Evolutionary conservation across 2,888 invertebrate genomes (phyloP).

Genomic region (Acleris holmiana): DNA sequence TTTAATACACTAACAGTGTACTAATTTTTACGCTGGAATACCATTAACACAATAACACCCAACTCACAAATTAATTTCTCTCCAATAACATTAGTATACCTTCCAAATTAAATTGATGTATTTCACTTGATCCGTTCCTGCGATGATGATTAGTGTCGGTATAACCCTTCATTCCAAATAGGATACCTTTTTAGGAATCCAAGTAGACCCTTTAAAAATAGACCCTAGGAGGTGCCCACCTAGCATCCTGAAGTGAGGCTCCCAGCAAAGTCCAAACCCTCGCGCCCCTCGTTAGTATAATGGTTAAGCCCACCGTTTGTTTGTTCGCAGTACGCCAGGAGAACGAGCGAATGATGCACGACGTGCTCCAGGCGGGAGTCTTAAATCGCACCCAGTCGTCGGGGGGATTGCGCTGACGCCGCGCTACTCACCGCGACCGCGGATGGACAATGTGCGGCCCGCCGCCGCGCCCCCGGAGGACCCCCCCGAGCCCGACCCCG

Average conservation of each 20-base stretch:
- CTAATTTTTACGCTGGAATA: slow-evolving; percentile 29
- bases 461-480: slow-evolving; percentile 78
- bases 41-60: slow-evolving; percentile 22
- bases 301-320: slow-evolving; percentile 65
- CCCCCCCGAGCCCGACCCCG: slow-evolving; percentile 46
- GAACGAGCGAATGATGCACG: slow-evolving; percentile 93
- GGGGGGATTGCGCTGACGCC: slow-evolving; percentile 82
- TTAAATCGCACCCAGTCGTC: slow-evolving; percentile 84
- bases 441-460: slow-evolving; percentile 75
- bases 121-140: not conserved
- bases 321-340: slow-evolving; percentile 92
- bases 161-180: slow-evolving; percentile 9
- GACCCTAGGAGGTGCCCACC: slow-evolving; percentile 18
- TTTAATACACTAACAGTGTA: not conserved
- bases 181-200: slow-evolving; percentile 10
- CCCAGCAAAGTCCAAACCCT: slow-evolving; percentile 50
- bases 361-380: slow-evolving; percentile 87
- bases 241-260: slow-evolving; percentile 39
- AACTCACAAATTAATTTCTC: slow-evolving; percentile 16
- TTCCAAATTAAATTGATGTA: not conserved
- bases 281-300: slow-evolving; percentile 43
- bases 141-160: slow-evolving; percentile 3
- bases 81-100: slow-evolving; percentile 2
- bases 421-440: slow-evolving; percentile 80
- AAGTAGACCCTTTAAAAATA: slow-evolving; percentile 20